A percentile compares a stretch with the other conserved stretches of the same genome.
phyloP scores from a whole-genome alignment of 2,888 invertebrate genomes.

The Argyresthia albistria region DNA sequence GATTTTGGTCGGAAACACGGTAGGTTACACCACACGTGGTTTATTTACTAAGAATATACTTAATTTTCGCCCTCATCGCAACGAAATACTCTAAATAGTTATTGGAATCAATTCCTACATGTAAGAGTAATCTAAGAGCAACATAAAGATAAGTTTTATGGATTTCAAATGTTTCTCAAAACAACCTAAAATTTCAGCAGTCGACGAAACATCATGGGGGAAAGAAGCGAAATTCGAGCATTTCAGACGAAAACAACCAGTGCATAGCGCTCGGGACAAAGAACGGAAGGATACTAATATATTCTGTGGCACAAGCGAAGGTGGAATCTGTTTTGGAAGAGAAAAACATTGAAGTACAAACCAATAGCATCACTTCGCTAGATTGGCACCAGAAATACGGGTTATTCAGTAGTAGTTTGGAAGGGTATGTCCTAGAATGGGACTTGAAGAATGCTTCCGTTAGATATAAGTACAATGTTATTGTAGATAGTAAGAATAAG shows the following conservation, averaged over 20 bases:
- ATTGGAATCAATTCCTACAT: too few species aligned
- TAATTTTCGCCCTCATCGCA: not conserved
- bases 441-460: constrained; percentile 56
- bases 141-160: too few species aligned
- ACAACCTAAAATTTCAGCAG: constrained; percentile 24
- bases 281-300: constrained; percentile 80
- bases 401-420: constrained; percentile 66
- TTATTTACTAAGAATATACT: constrained; percentile 14
- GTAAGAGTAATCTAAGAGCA: too few species aligned
- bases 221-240: constrained; percentile 29
- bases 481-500: constrained; percentile 78
- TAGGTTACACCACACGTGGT: constrained; percentile 55
- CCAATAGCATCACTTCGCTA: constrained; percentile 48
- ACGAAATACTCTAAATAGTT: too few species aligned
- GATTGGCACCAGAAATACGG: constrained; percentile 71
- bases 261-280: constrained; percentile 82
- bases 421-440: constrained; percentile 71
- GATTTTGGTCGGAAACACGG: constrained; percentile 69
- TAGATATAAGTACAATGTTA: constrained; percentile 61
- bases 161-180: constrained; percentile 7
- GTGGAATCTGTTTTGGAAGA: constrained; percentile 72
- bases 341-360: constrained; percentile 40
- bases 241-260: constrained; percentile 38
- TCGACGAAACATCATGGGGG: constrained; percentile 18
- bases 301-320: constrained; percentile 77